Evolutionary conservation across 1,140 invertebrate genomes (phyloP).

Genomic region (Drosophila arizonae): DNA sequence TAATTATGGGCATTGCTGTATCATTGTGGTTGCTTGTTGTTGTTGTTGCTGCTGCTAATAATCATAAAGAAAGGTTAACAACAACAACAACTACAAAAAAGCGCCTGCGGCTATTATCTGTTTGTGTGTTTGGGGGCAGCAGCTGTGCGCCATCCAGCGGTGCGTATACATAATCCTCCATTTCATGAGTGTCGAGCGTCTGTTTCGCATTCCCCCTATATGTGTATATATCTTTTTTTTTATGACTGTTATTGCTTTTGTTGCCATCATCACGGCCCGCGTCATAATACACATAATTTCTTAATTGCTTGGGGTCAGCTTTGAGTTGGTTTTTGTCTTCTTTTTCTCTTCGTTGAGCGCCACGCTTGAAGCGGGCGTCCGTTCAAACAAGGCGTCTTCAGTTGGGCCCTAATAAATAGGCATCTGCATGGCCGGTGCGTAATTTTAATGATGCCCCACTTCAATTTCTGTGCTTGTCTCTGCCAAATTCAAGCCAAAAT

Average conservation of each 20-base stretch:
- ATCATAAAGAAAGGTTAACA: slow-evolving; percentile 68
- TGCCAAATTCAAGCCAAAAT: neutral
- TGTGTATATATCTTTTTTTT: slow-evolving; percentile 44
- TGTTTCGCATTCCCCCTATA: slow-evolving; percentile 27
- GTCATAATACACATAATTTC: slow-evolving; percentile 78
- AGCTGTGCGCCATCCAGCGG: slow-evolving; percentile 43
- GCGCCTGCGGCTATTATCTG: slow-evolving; percentile 55
- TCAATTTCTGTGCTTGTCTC: neutral
- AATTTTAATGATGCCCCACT: neutral
- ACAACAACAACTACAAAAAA: neutral
- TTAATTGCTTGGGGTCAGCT: slow-evolving; percentile 77
- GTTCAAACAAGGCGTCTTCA: neutral
- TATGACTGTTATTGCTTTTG: slow-evolving; percentile 53
- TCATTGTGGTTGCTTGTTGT: slow-evolving; percentile 46
- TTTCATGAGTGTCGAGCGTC: slow-evolving; percentile 22
- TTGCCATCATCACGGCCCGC: slow-evolving; percentile 66
- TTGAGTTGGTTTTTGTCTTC: slow-evolving; percentile 17
- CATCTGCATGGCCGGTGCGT: neutral
- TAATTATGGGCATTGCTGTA: slow-evolving; percentile 59
- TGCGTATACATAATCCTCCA: slow-evolving; percentile 72
- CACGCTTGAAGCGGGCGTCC: neutral
- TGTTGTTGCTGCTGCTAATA: slow-evolving; percentile 32
- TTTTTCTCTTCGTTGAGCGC: neutral
- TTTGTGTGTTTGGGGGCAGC: slow-evolving; percentile 17
- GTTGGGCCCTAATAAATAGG: neutral